Evolutionary conservation across 2,797 vertebrate species (phyloP).

Genomic region (Siniperca undulata): DNA sequence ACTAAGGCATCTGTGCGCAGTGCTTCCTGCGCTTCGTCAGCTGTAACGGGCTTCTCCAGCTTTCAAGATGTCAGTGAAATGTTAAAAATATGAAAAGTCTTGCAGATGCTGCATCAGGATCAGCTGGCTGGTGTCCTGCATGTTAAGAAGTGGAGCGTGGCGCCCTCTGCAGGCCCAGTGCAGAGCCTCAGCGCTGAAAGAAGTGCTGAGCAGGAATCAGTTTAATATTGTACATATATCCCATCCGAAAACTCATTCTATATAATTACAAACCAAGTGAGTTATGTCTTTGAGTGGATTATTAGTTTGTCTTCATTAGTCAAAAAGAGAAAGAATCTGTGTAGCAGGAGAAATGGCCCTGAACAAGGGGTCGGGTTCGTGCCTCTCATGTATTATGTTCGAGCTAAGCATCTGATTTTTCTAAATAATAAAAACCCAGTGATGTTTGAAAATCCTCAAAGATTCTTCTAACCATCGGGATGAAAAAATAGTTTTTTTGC

Average conservation of each 20-base stretch:
- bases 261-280: not conserved
- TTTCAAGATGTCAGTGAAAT: not conserved
- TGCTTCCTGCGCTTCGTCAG: not conserved
- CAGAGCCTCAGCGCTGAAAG: not conserved
- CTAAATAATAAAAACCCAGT: too few species aligned
- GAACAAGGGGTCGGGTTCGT: too few species aligned
- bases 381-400: too few species aligned
- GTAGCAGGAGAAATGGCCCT: too few species aligned
- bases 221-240: too few species aligned
- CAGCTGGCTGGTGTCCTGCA: not conserved
- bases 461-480: too few species aligned
- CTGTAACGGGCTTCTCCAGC: not conserved
- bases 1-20: too few species aligned
- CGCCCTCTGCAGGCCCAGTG: constrained; percentile 41
- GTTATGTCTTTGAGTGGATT: too few species aligned
- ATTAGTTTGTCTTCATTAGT: not conserved
- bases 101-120: not conserved
- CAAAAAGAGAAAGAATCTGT: too few species aligned
- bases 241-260: not conserved
- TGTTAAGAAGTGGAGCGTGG: not conserved
- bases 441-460: too few species aligned
- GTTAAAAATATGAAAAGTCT: not conserved
- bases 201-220: not conserved
- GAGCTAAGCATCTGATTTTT: too few species aligned
- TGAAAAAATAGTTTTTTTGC: too few species aligned